Conservation (phyloP, 2,888 invertebrate species). For the Dynastes maya region DNA sequence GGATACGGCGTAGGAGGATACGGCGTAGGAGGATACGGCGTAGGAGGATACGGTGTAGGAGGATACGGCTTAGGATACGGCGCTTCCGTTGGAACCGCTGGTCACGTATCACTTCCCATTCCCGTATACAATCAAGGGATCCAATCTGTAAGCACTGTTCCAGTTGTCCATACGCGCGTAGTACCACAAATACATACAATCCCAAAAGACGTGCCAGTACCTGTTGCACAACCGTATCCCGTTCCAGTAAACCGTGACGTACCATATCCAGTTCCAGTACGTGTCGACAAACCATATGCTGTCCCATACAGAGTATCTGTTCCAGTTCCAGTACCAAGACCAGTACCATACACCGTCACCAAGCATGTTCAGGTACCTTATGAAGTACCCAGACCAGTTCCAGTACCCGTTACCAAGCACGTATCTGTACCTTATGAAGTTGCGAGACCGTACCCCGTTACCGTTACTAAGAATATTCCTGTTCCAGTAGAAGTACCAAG, state of each 20-base stretch:
- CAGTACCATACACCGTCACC: conserved; percentile 52
- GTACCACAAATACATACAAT: conserved; percentile 54
- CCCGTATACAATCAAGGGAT: conserved; percentile 1
- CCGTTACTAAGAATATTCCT: conserved; percentile 54
- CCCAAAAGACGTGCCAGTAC: conserved; percentile 60
- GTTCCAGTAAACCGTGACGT: conserved; percentile 57
- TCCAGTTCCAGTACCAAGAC: conserved; percentile 55
- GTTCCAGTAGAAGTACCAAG: conserved; percentile 59
- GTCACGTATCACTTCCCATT: conserved; percentile 16
- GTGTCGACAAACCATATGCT: conserved; percentile 52
- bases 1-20: neutral
- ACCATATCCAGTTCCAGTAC: conserved; percentile 53
- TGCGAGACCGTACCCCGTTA: conserved; percentile 59
- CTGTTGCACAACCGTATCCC: conserved; percentile 64
- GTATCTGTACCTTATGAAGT: conserved; percentile 62
- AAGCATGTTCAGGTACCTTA: conserved; percentile 54
- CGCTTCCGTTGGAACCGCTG: conserved; percentile 15
- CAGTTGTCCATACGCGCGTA: conserved; percentile 55
- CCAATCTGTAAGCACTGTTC: conserved; percentile 53
- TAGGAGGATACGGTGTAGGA: neutral
- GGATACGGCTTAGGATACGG: conserved; percentile 10
- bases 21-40: conserved; percentile 10
- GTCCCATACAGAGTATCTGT: conserved; percentile 55
- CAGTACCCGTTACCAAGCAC: conserved; percentile 57
- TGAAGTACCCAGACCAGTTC: conserved; percentile 51